These are phyloP conservation scores for Oryzias woworae DNA, from an alignment of 2,113 vertebrate genomes.

Conservation along the genomic window DNA sequence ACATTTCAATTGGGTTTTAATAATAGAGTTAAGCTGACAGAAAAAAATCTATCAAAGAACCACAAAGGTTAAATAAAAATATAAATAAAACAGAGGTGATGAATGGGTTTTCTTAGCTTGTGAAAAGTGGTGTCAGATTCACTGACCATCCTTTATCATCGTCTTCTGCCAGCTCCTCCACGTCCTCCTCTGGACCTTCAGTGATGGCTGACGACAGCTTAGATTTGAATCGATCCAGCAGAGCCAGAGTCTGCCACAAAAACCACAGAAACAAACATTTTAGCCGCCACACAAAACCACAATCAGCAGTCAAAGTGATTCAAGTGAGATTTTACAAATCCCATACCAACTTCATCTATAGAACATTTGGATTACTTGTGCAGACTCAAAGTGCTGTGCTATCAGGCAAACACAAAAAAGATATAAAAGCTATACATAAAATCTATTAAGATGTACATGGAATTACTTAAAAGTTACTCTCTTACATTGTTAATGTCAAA, in stretches of 20 bases:
- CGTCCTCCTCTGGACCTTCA: slow-evolving; percentile 84
- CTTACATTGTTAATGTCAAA: no score
- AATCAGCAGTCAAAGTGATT: no score
- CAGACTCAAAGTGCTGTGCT: no score
- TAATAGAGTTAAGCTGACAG: not conserved
- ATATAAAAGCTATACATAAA: no score
- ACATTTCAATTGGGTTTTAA: no score
- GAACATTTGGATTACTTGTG: no score
- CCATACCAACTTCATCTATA: no score
- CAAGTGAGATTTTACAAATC: not conserved
- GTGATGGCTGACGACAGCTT: slow-evolving; percentile 91
- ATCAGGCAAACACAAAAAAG: no score
- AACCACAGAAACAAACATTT: no score
- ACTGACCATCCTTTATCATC: slow-evolving; percentile 95
- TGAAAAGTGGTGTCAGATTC: not conserved
- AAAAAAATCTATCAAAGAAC: slow-evolving; percentile 2
- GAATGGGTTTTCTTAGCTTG: not conserved
- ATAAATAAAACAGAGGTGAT: no score
- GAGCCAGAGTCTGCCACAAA: slow-evolving; percentile 83
- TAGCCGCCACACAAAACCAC: not conserved
- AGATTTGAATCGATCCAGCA: slow-evolving; percentile 89
- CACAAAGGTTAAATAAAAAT: not conserved
- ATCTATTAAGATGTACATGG: no score
- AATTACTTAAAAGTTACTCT: no score
- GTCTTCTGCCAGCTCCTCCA: slow-evolving; percentile 84